Percentiles rank a stretch among this genome's conserved stretches.
Conservation (phyloP, 2,113 vertebrate genomes). For the Microcebus ravelobensis region DNA sequence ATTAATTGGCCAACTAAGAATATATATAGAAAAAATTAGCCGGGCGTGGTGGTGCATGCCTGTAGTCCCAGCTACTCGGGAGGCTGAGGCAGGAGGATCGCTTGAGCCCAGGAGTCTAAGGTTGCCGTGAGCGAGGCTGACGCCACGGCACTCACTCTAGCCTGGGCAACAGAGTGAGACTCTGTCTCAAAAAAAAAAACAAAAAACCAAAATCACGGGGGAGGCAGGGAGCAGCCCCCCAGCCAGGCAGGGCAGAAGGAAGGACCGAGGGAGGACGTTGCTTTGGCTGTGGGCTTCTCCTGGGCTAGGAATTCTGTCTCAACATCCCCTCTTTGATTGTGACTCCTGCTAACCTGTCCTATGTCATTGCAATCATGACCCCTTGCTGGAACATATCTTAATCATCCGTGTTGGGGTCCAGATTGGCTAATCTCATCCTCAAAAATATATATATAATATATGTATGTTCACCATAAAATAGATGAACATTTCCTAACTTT, state of each 20-base stretch:
- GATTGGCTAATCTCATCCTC: slow-evolving; percentile 67
- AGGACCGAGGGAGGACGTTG: slow-evolving; percentile 59
- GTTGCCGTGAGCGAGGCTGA: too few species aligned
- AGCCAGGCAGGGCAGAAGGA: neutral
- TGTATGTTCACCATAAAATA: slow-evolving; percentile 49
- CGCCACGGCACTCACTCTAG: too few species aligned
- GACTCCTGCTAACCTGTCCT: slow-evolving; percentile 31
- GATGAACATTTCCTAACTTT: slow-evolving; percentile 69
- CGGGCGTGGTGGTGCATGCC: too few species aligned
- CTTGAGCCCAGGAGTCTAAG: too few species aligned
- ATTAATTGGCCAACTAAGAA: too few species aligned
- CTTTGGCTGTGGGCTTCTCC: neutral
- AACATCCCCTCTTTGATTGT: slow-evolving; percentile 23
- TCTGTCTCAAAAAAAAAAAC: too few species aligned
- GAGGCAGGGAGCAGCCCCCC: neutral
- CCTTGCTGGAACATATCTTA: slow-evolving; percentile 5
- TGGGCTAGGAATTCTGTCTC: slow-evolving; percentile 17
- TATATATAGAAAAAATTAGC: too few species aligned
- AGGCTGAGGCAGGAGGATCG: too few species aligned
- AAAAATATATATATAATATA: neutral
- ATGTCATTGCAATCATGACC: slow-evolving; percentile 6
- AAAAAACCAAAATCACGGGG: slow-evolving; percentile 48
- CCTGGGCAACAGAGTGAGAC: too few species aligned
- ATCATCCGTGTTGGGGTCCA: neutral
- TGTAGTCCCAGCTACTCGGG: too few species aligned